A percentile compares a stretch with the other conserved stretches of the same genome.
These are phyloP conservation scores for Neodiprion pinetum DNA, from an alignment of 1,140 invertebrate genomes.

Conservation along the genomic window DNA sequence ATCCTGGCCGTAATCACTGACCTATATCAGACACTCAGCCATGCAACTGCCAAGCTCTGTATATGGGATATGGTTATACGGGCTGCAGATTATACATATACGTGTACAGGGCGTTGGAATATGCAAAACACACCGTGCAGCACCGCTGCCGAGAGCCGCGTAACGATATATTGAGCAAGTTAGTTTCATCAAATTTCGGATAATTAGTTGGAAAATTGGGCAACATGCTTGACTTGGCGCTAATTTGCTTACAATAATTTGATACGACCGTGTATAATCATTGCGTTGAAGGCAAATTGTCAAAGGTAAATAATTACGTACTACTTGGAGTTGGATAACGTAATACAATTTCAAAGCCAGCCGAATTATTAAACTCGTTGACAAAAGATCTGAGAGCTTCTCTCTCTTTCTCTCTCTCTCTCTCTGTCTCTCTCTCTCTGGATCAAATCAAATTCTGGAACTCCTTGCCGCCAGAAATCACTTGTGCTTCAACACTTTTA, in stretches of 20 bases:
- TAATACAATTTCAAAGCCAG: neutral
- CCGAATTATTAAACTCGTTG: neutral
- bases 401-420: neutral
- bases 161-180: neutral
- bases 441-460: too few relatives aligned
- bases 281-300: neutral
- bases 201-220: neutral
- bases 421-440: too few relatives aligned
- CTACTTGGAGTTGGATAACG: neutral
- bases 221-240: neutral
- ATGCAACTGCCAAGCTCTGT: neutral
- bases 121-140: neutral
- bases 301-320: neutral
- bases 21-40: neutral
- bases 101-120: neutral
- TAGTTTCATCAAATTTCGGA: neutral
- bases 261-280: neutral
- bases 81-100: too few relatives aligned
- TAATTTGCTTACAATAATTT: neutral
- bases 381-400: neutral
- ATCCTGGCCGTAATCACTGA: neutral
- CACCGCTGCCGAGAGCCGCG: neutral
- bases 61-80: too few relatives aligned
- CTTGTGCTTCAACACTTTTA: too few relatives aligned
- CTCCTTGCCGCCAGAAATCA: too few relatives aligned